A percentile compares a stretch with the other conserved stretches of the same genome.
Evolutionary conservation across 2,113 vertebrate genomes (phyloP).

Genomic region (Callionymus lyra): DNA sequence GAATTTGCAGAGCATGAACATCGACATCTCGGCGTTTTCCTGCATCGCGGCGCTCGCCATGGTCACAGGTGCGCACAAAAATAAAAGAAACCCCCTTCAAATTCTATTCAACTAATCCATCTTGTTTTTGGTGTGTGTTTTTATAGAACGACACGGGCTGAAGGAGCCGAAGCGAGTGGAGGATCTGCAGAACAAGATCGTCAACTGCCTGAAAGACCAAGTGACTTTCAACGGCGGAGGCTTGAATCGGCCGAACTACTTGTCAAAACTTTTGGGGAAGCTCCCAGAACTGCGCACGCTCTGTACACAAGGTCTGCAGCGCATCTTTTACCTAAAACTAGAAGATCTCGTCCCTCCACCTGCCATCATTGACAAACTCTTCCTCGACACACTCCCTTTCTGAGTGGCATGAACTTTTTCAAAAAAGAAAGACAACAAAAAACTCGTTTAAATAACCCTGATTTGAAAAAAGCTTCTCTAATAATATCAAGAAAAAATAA

Average conservation of each 20-base stretch:
- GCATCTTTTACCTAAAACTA: slow-evolving; percentile 99
- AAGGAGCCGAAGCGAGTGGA: slow-evolving; percentile 97
- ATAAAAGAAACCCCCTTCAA: neutral
- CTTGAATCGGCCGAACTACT: slow-evolving; percentile 91
- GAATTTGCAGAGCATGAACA: slow-evolving; percentile 96
- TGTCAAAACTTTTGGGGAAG: slow-evolving; percentile 99
- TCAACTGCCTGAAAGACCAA: slow-evolving; percentile 98
- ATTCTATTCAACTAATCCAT: neutral
- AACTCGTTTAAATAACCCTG: no score
- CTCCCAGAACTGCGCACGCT: slow-evolving; percentile 97
- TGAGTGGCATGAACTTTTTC: slow-evolving; percentile 70
- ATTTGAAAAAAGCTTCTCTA: no score
- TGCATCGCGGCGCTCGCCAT: slow-evolving; percentile 98
- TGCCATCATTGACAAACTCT: slow-evolving; percentile 99
- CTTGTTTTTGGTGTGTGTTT: neutral
- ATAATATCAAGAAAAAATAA: slow-evolving; percentile 15
- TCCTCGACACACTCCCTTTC: slow-evolving; percentile 97
- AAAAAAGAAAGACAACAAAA: slow-evolving; percentile 20
- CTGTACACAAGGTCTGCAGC: slow-evolving; percentile 97
- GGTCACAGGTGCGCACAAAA: slow-evolving; percentile 86
- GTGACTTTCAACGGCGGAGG: slow-evolving; percentile 96
- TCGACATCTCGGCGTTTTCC: slow-evolving; percentile 96
- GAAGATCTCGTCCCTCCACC: slow-evolving; percentile 98
- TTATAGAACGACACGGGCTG: slow-evolving; percentile 90
- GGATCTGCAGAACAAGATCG: slow-evolving; percentile 97